Evolutionary conservation across 2,888 invertebrate genomes (phyloP).

Genomic region (Erebia aethiops): DNA sequence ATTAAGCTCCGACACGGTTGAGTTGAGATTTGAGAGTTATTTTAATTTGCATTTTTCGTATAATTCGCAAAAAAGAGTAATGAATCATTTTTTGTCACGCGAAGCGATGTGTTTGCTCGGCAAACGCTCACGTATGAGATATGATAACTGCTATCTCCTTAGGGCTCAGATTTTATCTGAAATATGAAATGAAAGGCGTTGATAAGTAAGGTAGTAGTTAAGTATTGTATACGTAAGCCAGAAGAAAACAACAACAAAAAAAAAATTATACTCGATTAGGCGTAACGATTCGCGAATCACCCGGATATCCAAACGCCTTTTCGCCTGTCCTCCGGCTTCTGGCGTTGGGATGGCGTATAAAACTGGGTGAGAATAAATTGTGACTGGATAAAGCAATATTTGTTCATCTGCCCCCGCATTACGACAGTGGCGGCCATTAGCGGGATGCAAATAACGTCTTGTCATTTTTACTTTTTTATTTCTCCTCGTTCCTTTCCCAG

Average conservation of each 20-base stretch:
- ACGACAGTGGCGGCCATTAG: slow-evolving; percentile 78
- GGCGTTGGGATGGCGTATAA: slow-evolving; percentile 75
- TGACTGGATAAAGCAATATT: slow-evolving; percentile 82
- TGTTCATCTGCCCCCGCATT: slow-evolving; percentile 82
- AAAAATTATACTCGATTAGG: slow-evolving; percentile 70
- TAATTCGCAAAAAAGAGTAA: slow-evolving; percentile 63
- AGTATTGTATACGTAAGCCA: too few species aligned
- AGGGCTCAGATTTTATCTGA: background rate
- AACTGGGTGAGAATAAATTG: slow-evolving; percentile 80
- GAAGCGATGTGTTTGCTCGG: slow-evolving; percentile 28
- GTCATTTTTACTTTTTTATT: slow-evolving; percentile 82
- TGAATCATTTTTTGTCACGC: slow-evolving; percentile 50
- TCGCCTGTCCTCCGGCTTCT: slow-evolving; percentile 70
- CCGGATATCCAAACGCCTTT: slow-evolving; percentile 78
- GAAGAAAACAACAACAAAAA: slow-evolving; percentile 55
- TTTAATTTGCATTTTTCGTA: slow-evolving; percentile 80
- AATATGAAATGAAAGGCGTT: background rate
- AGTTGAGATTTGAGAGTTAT: slow-evolving; percentile 81
- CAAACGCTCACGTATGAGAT: slow-evolving; percentile 9
- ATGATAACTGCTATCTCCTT: background rate
- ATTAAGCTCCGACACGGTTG: slow-evolving; percentile 82
- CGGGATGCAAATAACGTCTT: slow-evolving; percentile 82
- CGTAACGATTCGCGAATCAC: slow-evolving; percentile 79
- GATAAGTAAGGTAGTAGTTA: too few species aligned
- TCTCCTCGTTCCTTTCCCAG: slow-evolving; percentile 62